Base-by-base conservation (phyloP, 2,797 vertebrate species). In the Pelodytes ibericus region DNA sequence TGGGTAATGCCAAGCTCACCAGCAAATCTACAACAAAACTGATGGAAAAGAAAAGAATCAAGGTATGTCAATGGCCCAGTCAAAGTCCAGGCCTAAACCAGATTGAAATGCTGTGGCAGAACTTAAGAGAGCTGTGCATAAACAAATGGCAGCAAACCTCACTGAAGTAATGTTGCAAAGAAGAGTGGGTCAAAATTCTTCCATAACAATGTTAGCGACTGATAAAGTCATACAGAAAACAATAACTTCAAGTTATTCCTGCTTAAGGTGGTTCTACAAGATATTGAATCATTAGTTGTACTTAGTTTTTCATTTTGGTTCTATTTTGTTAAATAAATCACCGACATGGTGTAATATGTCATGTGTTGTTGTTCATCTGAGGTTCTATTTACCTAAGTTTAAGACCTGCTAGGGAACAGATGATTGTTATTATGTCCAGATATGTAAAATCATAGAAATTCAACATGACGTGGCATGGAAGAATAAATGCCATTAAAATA, bases 191-290 rank as follows among this genome's bases (percentile, higher is more conserved):
- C 13, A 15, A 56, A 26, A 22, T 24, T 10, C 41, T 16, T 44
- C 41, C 41, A 44, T 16, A 44, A 13, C 10, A 16, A 56, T 24
- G 3, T 56, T 18, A 56, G 51, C 20, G 51, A 5, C 51, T 36
- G 31, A 36, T 39, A 3, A 22, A 29, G 29, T 61, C 59, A 61
- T 33, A 61, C 7, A 51, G 1, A 44, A 56, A 56, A n/a, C n/a
- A 5, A 56, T 56, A 7, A 56, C 51, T 56, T 56, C 51, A 56
- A 22, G 10, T 22, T 56, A 56, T 22, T 56, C 18, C 51, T 56
- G 51, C 80, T 84, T 29, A 41, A 6, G 2, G 20, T 57, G 75
- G 41, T 15, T 44, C 2, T 13, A 44, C 41, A 44, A 13, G 15
- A 3, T 15, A 16, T 16, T 44, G 41, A 13, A 44, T 44, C 13